phyloP scores from a whole-genome alignment of 2,113 vertebrate genomes.

The Xyliphius kryptos region DNA sequence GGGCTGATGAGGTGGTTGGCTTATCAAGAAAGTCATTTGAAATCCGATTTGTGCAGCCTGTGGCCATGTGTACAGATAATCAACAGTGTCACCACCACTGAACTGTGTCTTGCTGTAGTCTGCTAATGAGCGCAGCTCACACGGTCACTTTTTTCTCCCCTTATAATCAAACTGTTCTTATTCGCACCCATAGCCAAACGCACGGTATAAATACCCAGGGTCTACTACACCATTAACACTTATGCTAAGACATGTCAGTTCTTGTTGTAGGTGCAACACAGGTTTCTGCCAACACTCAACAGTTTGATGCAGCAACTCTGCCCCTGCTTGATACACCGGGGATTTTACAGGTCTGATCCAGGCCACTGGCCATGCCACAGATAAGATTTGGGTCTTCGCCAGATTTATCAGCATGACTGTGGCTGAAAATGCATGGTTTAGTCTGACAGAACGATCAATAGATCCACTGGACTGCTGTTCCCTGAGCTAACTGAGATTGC shows the following conservation, averaged over 20 bases:
- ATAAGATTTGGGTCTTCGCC: conserved; percentile 19
- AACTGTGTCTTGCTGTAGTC: conserved; percentile 31
- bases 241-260: not conserved
- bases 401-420: conserved; percentile 15
- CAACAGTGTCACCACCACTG: conserved; percentile 27
- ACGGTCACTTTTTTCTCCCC: conserved; percentile 1
- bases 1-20: conserved; percentile 39
- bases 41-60: conserved; percentile 32
- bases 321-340: not conserved
- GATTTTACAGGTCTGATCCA: conserved; percentile 16
- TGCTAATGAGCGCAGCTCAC: conserved; percentile 41
- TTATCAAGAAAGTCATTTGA: conserved; percentile 45
- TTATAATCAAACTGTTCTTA: conserved; percentile 9
- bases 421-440: conserved; percentile 34
- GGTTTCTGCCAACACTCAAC: not conserved
- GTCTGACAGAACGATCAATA: conserved; percentile 38
- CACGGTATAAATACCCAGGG: not conserved
- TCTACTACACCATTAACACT: not conserved
- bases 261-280: not conserved
- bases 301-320: not conserved
- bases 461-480: conserved; percentile 20
- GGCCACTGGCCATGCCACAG: conserved; percentile 17
- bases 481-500: conserved; percentile 19
- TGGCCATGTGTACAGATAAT: conserved; percentile 31
- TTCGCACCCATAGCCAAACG: not conserved